Base-by-base conservation (phyloP, 2,888 invertebrate genomes). In the Cyclophora punctaria region DNA sequence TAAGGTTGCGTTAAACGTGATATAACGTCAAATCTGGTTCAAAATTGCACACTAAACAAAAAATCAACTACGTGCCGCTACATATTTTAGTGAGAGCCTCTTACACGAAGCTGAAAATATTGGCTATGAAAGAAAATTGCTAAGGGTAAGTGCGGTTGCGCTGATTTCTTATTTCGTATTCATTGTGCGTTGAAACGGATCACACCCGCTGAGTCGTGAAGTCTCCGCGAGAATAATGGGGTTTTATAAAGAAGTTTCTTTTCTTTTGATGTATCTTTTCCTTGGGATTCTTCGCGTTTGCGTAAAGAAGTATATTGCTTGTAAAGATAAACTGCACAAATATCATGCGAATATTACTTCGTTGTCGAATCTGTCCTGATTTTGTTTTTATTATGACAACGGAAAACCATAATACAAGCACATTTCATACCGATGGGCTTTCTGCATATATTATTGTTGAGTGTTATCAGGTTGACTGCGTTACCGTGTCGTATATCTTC, bases 121-220 rank as follows among this genome's bases (percentile, higher is more conserved):
- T 75, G 79, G 73, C 75, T 78, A 79, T 78, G 78, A 79, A 79
- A 78, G 81, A 74, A 83, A 83, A 86, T 81, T 81, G 81, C 73
- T 75, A 64, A 66, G 76, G 75, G 70, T 76, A 79, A 78, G 79
- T 81, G 81, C 71, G 80, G 80, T 74, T 76, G 77, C 78, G 73
- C 79, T 84, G 82, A 83, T 86, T 85, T 83, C 80, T 79, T 81
- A 83, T 84, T 86, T 78, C 69, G 79, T 84, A 83, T 85, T 85
- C 80, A 82, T 83, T 79, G 82, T 79, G 79, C 79, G 77, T 80
- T 73, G 76, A 71, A 78, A 79, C 72, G 77, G 76, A 82, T 81
- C 79, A 75, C 75, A 74, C 70, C 68, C 67, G 64, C 61, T 62
- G 63, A 68, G 69, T 51, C 55, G 67, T 64, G 66, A 71, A 75